Evolutionary conservation across 2,113 vertebrate genomes (phyloP), one percentile per base, ranked within the genome.

Genomic region (Labeo rohita): DNA sequence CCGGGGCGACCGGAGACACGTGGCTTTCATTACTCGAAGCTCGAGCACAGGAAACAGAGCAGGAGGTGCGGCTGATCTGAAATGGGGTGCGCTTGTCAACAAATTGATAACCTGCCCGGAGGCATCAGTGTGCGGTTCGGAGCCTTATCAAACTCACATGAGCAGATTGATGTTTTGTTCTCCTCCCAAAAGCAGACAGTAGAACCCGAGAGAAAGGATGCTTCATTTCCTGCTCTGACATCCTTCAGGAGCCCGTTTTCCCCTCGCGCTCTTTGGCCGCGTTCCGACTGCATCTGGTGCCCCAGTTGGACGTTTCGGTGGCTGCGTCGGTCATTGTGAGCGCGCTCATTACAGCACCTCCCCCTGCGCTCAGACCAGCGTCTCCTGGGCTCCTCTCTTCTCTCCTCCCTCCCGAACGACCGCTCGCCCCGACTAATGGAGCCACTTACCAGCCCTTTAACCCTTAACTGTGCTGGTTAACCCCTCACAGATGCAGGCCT

Each of bases 391-490:
- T 83, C 21, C 9, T 49, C 45, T 50, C 45, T 75, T 13, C 79
- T 21, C 11, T 28, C 15, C 45, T 21, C 39, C 6, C 86, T 84
- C 90, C 3, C 39, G 39, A 39, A 3, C 54, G 16, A 52, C 82
- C 86, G 90, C 91, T 90, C 87, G 80, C 85, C 85, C 54, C n/a
- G 89, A 88, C 91, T 94, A 94, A 95, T 94, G 92, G 92, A 93
- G 91, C 91, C 93, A 93, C 93, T 94, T 95, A 93, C 92, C 92
- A 89, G 88, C 90, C 91, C 91, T 94, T 94, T 93, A 94, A 94
- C 93, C 93, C 91, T 92, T 92, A 93, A 92, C 92, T 68, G 92
- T 89, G 89, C 91, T 93, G 91, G 91, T 95, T 95, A 93, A 94
- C 93, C 94, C 93, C 91, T 90, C 93, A 93, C 94, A 93, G 93